Percentiles rank a stretch among this genome's conserved stretches.
Conservation (phyloP, 2,888 invertebrate genomes). For the Luperina nickerlii region DNA sequence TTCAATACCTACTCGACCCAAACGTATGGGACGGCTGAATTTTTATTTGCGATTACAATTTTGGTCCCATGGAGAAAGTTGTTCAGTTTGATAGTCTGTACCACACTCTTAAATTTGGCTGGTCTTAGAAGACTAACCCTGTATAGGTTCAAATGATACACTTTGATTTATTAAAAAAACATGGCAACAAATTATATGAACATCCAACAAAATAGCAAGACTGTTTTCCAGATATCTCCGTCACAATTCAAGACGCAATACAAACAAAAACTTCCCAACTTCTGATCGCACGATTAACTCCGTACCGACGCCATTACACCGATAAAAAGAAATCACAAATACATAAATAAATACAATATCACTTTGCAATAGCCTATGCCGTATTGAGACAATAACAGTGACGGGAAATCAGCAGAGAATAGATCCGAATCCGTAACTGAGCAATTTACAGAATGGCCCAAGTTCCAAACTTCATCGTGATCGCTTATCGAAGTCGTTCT, state of each 20-base stretch:
- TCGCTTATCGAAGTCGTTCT: constrained; percentile 55
- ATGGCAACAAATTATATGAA: neutral
- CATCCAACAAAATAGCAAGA: neutral
- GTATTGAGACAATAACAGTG: constrained; percentile 51
- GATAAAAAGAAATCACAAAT: constrained; percentile 49
- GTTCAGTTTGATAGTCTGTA: no score
- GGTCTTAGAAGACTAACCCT: no score
- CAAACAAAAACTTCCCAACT: constrained; percentile 19
- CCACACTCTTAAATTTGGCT: no score
- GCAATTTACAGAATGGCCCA: constrained; percentile 52
- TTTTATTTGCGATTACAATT: no score
- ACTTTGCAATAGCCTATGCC: constrained; percentile 48
- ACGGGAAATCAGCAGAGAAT: constrained; percentile 42
- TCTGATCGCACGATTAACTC: constrained; percentile 24
- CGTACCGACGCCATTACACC: constrained; percentile 11
- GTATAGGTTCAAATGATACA: neutral
- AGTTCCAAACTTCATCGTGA: constrained; percentile 44
- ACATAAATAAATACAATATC: constrained; percentile 56
- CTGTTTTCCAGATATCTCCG: neutral
- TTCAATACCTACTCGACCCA: no score
- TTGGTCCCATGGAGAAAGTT: no score
- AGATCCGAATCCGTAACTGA: constrained; percentile 24
- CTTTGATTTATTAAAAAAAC: neutral
- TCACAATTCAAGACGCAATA: constrained; percentile 4
- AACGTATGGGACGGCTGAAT: no score